A percentile compares a stretch with the other conserved stretches of the same genome.
phyloP scores from a whole-genome alignment of 1,140 invertebrate species.

The Tribolium castaneum region DNA sequence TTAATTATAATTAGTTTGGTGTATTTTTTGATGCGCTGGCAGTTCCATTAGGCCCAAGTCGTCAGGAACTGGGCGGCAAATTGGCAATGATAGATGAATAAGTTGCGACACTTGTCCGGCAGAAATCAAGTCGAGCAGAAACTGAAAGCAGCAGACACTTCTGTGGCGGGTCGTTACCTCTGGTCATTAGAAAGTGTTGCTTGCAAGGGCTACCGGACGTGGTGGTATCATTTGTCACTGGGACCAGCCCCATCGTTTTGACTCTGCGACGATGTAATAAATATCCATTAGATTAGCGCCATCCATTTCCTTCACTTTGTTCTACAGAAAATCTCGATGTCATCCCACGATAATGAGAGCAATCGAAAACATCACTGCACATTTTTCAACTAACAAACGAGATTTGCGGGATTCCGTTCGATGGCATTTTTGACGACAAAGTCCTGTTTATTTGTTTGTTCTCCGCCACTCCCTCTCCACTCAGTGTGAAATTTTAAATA shows the following conservation, averaged over 20 bases:
- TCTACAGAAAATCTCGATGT: background rate
- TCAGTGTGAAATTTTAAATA: conserved; percentile 4
- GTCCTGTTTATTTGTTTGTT: background rate
- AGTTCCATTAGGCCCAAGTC: conserved; percentile 18
- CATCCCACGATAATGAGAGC: background rate
- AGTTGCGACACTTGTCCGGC: conserved; percentile 20
- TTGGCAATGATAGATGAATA: conserved; percentile 34
- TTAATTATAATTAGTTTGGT: conserved; percentile 26
- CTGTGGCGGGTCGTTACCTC: conserved; percentile 47
- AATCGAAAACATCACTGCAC: background rate
- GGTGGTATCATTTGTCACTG: conserved; percentile 44
- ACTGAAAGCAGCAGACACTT: conserved; percentile 1
- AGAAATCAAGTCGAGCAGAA: conserved; percentile 10
- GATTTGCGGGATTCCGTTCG: background rate
- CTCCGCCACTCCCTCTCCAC: background rate
- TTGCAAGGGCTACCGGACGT: conserved; percentile 46
- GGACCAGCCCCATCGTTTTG: conserved; percentile 22
- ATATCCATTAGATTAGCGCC: conserved; percentile 41
- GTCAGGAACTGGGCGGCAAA: conserved; percentile 19
- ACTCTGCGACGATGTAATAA: conserved; percentile 35
- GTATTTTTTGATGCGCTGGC: conserved; percentile 7
- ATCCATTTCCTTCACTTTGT: conserved; percentile 43
- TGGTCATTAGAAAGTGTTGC: conserved; percentile 49
- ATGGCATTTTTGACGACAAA: background rate
- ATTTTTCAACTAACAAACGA: background rate